Percentiles rank a stretch among this genome's conserved stretches.
phyloP scores from a whole-genome alignment of 2,888 invertebrate species.

The Ophion obscuratus region DNA sequence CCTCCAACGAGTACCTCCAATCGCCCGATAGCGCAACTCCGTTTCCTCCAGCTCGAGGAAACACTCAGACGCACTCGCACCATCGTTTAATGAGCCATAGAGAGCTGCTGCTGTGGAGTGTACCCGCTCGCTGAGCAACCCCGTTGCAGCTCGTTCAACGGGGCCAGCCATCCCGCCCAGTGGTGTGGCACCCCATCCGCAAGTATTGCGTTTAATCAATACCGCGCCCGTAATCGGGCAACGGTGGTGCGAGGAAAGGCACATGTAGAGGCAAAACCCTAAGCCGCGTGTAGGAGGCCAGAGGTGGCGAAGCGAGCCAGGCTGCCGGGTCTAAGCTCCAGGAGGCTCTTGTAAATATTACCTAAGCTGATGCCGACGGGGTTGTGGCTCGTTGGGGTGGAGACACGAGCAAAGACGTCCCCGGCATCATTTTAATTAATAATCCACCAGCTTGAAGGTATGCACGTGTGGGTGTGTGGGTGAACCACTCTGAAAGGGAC shows the following conservation, averaged over 20 bases:
- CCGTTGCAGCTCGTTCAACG: conserved; percentile 48
- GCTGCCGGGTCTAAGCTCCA: conserved; percentile 32
- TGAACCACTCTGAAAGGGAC: conserved; percentile 42
- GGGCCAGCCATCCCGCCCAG: conserved; percentile 49
- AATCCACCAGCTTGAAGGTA: conserved; percentile 44
- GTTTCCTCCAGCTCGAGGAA: conserved; percentile 57
- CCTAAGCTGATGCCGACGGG: conserved; percentile 51
- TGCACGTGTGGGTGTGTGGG: neutral
- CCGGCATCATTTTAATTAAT: conserved; percentile 69
- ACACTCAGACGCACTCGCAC: conserved; percentile 66
- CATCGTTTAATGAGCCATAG: conserved; percentile 54
- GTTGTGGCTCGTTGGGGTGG: conserved; percentile 39
- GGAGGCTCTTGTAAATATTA: conserved; percentile 64
- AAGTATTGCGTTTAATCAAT: conserved; percentile 82
- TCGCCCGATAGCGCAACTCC: conserved; percentile 48
- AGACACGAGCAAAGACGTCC: conserved; percentile 60
- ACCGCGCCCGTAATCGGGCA: conserved; percentile 74
- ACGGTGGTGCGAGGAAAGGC: conserved; percentile 60
- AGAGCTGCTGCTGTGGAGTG: conserved; percentile 33
- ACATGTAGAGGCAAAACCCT: conserved; percentile 25
- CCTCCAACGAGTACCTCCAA: conserved; percentile 66
- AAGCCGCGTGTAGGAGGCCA: conserved; percentile 37
- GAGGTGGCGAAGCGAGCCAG: conserved; percentile 16
- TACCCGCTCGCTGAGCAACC: conserved; percentile 53
- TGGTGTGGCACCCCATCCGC: conserved; percentile 56